These are phyloP conservation scores for Hypolimnas misippus DNA, from an alignment of 2,888 invertebrate genomes.

Conservation along the genomic window DNA sequence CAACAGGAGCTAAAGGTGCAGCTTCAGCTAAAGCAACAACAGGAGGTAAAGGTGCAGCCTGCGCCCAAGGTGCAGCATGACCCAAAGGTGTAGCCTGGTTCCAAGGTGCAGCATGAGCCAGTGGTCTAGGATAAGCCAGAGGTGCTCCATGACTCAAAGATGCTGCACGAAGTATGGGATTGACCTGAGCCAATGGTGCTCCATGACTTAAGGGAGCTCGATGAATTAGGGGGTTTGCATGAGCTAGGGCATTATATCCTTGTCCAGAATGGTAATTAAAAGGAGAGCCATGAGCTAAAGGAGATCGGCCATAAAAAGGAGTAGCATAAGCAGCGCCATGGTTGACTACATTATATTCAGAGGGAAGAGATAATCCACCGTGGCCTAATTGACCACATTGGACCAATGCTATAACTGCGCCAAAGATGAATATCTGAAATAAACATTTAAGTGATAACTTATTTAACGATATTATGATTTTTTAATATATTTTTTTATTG, in stretches of 20 bases:
- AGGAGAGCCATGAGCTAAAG: constrained; percentile 38
- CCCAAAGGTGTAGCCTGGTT: constrained; percentile 25
- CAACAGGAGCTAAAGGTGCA: constrained; percentile 38
- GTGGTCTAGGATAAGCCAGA: constrained; percentile 41
- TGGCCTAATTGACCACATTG: constrained; percentile 76
- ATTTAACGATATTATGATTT: background rate
- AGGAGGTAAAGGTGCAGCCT: constrained; percentile 36
- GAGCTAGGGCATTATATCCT: constrained; percentile 23
- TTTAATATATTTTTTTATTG: background rate
- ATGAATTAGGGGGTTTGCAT: constrained; percentile 12
- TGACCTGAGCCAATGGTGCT: constrained; percentile 44
- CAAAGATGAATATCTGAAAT: constrained; percentile 67
- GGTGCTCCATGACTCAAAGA: constrained; percentile 39
- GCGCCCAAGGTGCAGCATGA: constrained; percentile 26
- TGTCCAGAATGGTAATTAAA: constrained; percentile 10
- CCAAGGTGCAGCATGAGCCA: constrained; percentile 25
- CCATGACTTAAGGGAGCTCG: constrained; percentile 45
- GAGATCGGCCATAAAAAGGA: constrained; percentile 22
- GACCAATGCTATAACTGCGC: constrained; percentile 70
- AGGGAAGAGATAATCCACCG: constrained; percentile 49
- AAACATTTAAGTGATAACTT: background rate
- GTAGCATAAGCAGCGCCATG: constrained; percentile 21
- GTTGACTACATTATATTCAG: constrained; percentile 23
- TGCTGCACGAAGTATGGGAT: constrained; percentile 30
- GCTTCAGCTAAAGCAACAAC: constrained; percentile 40